A percentile compares a stretch with the other conserved stretches of the same genome.
phyloP scores from a whole-genome alignment of 2,888 invertebrate species.

The Phortica magna region DNA sequence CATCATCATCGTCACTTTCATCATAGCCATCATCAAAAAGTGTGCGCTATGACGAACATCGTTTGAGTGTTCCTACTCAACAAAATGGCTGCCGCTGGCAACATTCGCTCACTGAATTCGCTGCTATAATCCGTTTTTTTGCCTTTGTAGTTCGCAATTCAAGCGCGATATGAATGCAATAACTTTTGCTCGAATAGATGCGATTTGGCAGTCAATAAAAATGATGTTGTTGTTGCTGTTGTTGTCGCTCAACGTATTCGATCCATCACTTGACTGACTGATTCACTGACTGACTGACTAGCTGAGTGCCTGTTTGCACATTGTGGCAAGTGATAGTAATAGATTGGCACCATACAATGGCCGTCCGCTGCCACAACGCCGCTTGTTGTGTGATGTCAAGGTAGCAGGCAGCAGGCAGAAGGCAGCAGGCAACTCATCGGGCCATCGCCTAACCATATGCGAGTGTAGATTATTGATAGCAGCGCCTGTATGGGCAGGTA shows the following conservation, averaged over 20 bases:
- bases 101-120: background rate
- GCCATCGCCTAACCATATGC: background rate
- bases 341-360: constrained; percentile 8
- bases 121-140: constrained; percentile 20
- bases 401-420: background rate
- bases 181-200: constrained; percentile 37
- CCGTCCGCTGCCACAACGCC: background rate
- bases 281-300: background rate
- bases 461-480: constrained; percentile 25
- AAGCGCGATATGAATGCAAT: constrained; percentile 39
- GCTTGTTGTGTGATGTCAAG: background rate
- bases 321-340: background rate
- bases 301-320: background rate
- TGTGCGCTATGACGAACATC: background rate
- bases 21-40: background rate
- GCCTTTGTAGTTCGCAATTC: constrained; percentile 37
- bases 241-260: background rate
- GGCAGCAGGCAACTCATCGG: constrained; percentile 2
- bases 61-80: background rate
- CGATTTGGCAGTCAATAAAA: constrained; percentile 40
- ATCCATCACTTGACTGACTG: constrained; percentile 3
- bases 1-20: background rate
- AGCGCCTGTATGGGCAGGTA: background rate
- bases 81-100: constrained; percentile 30
- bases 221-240: constrained; percentile 27